These are phyloP conservation scores for Chrysodeixis includens DNA, from an alignment of 2,888 invertebrate species.

Conservation along the genomic window DNA sequence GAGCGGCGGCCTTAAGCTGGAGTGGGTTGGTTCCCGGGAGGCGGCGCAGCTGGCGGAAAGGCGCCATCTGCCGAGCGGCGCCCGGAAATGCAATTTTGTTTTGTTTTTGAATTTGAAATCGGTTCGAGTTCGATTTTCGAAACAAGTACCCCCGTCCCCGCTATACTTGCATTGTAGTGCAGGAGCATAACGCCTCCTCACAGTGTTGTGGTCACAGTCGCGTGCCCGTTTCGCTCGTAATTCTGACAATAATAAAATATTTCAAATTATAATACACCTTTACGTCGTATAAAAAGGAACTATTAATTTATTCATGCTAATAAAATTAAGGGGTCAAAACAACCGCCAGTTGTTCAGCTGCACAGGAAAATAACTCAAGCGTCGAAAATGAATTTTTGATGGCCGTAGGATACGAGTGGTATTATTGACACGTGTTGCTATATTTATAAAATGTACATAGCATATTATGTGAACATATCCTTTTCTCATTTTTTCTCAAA, in stretches of 20 bases:
- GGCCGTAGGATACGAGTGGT: slow-evolving; percentile 51
- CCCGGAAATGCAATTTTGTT: slow-evolving; percentile 85
- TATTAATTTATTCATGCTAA: slow-evolving; percentile 59
- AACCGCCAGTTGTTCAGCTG: slow-evolving; percentile 53
- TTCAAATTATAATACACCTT: slow-evolving; percentile 36
- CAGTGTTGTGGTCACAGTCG: slow-evolving; percentile 69
- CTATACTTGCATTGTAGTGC: slow-evolving; percentile 47
- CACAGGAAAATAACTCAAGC: slow-evolving; percentile 58
- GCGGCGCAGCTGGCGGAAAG: slow-evolving; percentile 87
- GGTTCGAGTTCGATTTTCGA: slow-evolving; percentile 69
- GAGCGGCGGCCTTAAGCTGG: slow-evolving; percentile 68
- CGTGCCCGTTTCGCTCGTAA: slow-evolving; percentile 67
- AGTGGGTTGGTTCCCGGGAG: slow-evolving; percentile 66
- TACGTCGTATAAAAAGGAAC: slow-evolving; percentile 49
- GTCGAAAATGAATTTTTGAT: slow-evolving; percentile 62
- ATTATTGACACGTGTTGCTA: slow-evolving; percentile 51
- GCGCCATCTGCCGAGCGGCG: slow-evolving; percentile 85
- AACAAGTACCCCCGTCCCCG: slow-evolving; percentile 34
- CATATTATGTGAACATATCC: slow-evolving; percentile 18
- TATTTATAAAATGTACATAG: slow-evolving; percentile 45
- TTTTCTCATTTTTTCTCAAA: slow-evolving; percentile 17
- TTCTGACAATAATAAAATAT: slow-evolving; percentile 55
- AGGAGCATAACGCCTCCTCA: slow-evolving; percentile 52
- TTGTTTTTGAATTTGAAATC: slow-evolving; percentile 79
- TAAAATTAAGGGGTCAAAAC: slow-evolving; percentile 59